Evolutionary conservation across 2,113 vertebrate species (phyloP), one percentile per base, ranked within the genome.

Genomic region (Cricetomys ansorgei): DNA sequence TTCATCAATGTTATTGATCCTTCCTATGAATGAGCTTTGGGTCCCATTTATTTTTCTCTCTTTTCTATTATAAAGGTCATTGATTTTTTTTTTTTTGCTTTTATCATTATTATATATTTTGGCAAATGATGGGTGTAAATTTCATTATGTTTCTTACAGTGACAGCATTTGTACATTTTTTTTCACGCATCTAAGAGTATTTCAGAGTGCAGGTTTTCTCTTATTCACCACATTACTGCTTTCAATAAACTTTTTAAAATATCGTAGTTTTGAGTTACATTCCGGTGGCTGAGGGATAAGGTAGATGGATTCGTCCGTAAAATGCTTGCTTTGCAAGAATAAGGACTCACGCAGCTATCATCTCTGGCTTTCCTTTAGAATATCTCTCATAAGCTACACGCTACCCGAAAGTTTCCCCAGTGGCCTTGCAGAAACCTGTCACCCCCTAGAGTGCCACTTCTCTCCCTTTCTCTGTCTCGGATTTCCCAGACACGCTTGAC

Each of bases 21-120:
- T n/a, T 62, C 29, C 81, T 65, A 40, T 53, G 34, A 76, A 86
- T 1, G 5, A 65, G 45, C 16, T 31, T 70, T 50, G 43, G 16
- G 23, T n/a, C 65, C 59, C 83, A 55, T 87, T 93, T 77, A 67
- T 77, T 59, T 59, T 79, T 45, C 31, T 88, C 45, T 57, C 25
- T 57, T 87, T 69, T 69, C 92, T 79, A 79, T 69, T 65, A 57
- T 45, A 87, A 77, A 87, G 10, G 50, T 67, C 37, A 77, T 21
- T 67, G 57, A 77, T 75, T 62, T 69, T 43, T 75, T 62, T 69
- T 43, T 67, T 67, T 69, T 67, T 23, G 16, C 27, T 43, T n/a
- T 86, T 69, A 43, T 67, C 27, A 87, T 59, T n/a, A 59, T 70
- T 57, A 76, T 93, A 57, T 55, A 93, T 65, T 64, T 75, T 87